A percentile compares a stretch with the other conserved stretches of the same genome.
Evolutionary conservation across 2,113 vertebrate genomes (phyloP).

Genomic region (Anolis carolinensis): DNA sequence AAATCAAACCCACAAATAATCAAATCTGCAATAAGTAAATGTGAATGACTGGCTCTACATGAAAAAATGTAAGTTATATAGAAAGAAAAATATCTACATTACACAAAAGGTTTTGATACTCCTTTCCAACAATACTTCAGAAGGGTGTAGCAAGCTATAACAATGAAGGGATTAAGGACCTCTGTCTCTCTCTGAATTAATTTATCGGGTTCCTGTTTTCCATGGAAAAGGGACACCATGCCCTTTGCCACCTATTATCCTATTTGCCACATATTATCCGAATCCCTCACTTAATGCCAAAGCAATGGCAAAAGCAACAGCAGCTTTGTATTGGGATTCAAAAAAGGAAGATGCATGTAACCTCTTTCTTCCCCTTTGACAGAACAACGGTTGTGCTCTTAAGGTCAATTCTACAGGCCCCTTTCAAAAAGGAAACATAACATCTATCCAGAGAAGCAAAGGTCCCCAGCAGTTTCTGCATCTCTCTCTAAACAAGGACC

Average conservation of each 20-base stretch:
- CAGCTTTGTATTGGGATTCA: background rate
- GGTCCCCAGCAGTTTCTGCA: too few species aligned
- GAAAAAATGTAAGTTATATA: too few species aligned
- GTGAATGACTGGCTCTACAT: too few species aligned
- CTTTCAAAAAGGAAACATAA: background rate
- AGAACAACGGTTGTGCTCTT: background rate
- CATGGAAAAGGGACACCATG: background rate
- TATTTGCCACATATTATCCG: background rate
- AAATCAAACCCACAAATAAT: too few species aligned
- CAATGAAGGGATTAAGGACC: background rate
- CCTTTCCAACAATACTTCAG: background rate
- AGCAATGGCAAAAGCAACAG: background rate
- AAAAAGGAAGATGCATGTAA: background rate
- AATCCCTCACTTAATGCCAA: background rate
- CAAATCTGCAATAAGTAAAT: too few species aligned
- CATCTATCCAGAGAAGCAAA: background rate
- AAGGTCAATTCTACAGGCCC: background rate
- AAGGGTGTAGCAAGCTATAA: accelerated
- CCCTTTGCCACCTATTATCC: background rate
- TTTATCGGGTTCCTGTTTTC: background rate
- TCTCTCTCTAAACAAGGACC: background rate
- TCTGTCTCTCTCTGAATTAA: background rate
- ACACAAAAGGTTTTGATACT: accelerated
- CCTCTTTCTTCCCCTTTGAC: background rate
- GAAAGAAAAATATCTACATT: too few species aligned